Evolutionary conservation across 2,888 invertebrate genomes (phyloP).

Genomic region (Molorchus minor): DNA sequence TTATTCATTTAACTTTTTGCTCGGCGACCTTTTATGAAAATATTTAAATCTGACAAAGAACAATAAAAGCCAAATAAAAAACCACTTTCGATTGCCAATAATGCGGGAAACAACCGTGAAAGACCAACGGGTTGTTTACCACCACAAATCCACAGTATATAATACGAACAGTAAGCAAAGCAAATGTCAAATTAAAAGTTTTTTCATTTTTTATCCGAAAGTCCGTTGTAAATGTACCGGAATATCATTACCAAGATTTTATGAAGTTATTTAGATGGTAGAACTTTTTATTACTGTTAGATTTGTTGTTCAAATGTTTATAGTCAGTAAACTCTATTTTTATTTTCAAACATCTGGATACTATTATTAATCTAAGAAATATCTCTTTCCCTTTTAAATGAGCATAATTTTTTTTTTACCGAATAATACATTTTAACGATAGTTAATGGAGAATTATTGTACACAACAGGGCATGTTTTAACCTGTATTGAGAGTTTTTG

Average conservation of each 20-base stretch:
- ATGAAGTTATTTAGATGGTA: slow-evolving; percentile 14
- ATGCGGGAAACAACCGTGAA: neutral
- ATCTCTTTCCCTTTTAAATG: neutral
- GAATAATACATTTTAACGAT: too few relatives aligned
- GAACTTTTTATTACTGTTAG: slow-evolving; percentile 13
- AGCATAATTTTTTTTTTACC: too few relatives aligned
- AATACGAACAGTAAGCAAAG: neutral
- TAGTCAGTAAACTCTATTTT: slow-evolving; percentile 10
- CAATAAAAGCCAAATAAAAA: neutral
- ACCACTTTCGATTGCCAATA: neutral
- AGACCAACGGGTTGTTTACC: slow-evolving; percentile 3
- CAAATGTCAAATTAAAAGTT: slow-evolving; percentile 17
- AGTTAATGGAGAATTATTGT: too few relatives aligned
- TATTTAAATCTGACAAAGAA: neutral
- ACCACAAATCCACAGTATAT: neutral
- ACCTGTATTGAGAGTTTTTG: too few relatives aligned
- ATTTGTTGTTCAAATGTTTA: too few relatives aligned
- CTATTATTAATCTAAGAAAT: neutral
- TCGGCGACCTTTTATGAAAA: neutral
- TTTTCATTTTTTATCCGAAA: slow-evolving; percentile 14
- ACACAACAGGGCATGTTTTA: too few relatives aligned
- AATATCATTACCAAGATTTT: slow-evolving; percentile 5
- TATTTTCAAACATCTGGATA: neutral
- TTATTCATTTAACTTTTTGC: neutral
- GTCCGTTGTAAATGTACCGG: slow-evolving; percentile 3